Conservation (phyloP, 2,888 invertebrate species). For the Heliconius hortense region DNA sequence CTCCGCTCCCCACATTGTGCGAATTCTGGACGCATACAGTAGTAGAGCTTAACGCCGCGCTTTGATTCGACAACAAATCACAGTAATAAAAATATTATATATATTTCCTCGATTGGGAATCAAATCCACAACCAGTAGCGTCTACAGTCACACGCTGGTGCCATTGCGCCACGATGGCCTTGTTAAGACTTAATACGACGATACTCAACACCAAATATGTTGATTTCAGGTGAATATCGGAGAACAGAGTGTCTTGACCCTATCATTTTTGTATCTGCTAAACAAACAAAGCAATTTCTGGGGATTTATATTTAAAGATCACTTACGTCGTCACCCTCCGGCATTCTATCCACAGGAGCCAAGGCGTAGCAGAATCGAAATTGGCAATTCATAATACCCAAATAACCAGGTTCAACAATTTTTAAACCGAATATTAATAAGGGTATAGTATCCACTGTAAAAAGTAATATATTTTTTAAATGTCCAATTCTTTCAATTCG, state of each 20-base stretch:
- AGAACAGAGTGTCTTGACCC: not conserved
- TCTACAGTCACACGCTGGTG: too few species aligned
- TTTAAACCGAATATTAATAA: constrained; percentile 54
- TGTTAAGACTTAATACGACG: not conserved
- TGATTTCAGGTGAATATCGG: not conserved
- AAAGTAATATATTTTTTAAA: not conserved
- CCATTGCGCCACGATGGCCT: too few species aligned
- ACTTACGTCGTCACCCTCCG: constrained; percentile 52
- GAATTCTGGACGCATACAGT: too few species aligned
- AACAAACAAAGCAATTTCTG: too few species aligned
- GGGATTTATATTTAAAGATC: not conserved
- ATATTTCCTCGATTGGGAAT: too few species aligned
- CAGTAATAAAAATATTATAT: too few species aligned
- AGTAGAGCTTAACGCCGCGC: too few species aligned
- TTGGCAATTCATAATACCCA: constrained; percentile 63
- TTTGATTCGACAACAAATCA: too few species aligned
- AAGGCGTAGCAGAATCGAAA: constrained; percentile 55
- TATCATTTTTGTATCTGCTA: not conserved
- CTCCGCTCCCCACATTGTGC: too few species aligned
- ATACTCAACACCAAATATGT: not conserved
- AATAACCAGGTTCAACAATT: constrained; percentile 55
- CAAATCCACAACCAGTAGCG: too few species aligned
- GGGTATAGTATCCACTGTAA: constrained; percentile 39
- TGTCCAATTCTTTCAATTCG: not conserved
- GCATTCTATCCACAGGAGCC: constrained; percentile 59